These are phyloP conservation scores for Halictus rubicundus DNA, from an alignment of 1,140 invertebrate genomes.

Conservation along the genomic window DNA sequence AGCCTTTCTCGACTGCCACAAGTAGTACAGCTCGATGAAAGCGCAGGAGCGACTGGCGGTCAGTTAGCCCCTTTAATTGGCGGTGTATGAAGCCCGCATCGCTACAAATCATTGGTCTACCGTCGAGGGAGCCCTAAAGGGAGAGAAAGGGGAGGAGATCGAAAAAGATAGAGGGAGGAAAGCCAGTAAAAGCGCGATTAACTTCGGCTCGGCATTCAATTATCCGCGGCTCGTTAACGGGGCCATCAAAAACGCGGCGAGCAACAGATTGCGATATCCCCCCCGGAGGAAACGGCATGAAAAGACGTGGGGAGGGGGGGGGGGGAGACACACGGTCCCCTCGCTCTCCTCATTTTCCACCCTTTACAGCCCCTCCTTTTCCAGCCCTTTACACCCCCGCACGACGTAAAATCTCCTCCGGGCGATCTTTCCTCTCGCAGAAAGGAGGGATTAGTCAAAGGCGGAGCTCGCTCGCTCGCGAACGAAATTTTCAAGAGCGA, in stretches of 20 bases:
- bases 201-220: background rate
- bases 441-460: constrained; percentile 5
- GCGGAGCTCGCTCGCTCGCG: background rate
- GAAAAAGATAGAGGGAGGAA: too few species aligned
- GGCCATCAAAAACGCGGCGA: background rate
- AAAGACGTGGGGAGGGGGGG: background rate
- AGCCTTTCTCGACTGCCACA: too few species aligned
- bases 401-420: background rate
- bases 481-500: constrained; percentile 12
- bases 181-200: background rate
- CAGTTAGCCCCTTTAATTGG: background rate
- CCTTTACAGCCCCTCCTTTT: too few species aligned
- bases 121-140: background rate
- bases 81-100: background rate
- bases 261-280: constrained; percentile 32
- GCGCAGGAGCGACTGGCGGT: too few species aligned
- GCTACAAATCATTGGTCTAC: background rate
- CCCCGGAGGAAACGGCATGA: background rate
- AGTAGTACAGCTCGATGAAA: too few species aligned
- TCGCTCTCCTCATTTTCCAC: too few species aligned
- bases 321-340: background rate
- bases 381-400: background rate
- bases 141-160: too few species aligned
- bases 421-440: background rate
- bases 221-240: background rate